A percentile compares a stretch with the other conserved stretches of the same genome.
These are phyloP conservation scores for Willowsia nigromaculata DNA, from an alignment of 2,888 invertebrate species.

Conservation along the genomic window DNA sequence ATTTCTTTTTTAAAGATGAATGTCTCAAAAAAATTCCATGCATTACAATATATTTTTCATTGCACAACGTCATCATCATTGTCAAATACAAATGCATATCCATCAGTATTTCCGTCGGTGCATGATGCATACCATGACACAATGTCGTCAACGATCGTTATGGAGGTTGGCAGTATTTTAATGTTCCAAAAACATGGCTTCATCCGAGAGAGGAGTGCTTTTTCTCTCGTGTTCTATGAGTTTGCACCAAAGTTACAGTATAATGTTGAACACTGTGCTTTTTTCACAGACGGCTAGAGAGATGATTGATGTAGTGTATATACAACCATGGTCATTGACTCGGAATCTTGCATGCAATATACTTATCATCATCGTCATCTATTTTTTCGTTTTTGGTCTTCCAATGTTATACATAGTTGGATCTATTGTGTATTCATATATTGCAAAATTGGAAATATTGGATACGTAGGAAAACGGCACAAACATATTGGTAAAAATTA, in stretches of 20 bases:
- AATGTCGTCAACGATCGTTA: background rate
- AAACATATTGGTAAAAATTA: background rate
- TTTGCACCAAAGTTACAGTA: background rate
- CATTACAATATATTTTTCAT: background rate
- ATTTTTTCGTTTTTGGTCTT: background rate
- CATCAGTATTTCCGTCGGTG: slow-evolving; percentile 14
- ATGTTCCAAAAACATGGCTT: background rate
- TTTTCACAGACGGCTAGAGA: background rate
- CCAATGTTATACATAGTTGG: no score
- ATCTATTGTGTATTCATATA: background rate
- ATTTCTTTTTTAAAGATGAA: background rate
- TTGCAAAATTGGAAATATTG: background rate
- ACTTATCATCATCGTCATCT: slow-evolving; percentile 45
- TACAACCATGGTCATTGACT: slow-evolving; percentile 63
- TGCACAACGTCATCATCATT: background rate
- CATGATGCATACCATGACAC: slow-evolving; percentile 28
- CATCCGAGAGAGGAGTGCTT: background rate
- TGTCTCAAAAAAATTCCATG: background rate
- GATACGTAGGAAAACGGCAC: background rate
- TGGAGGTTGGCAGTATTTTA: background rate
- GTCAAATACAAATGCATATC: background rate
- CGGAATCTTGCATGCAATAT: slow-evolving; percentile 60
- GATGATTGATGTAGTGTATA: slow-evolving; percentile 58
- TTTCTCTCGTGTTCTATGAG: background rate
- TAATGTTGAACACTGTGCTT: slow-evolving; percentile 2